Base-by-base conservation (phyloP, 2,797 vertebrate genomes). In the Pseudochromis fuscus region DNA sequence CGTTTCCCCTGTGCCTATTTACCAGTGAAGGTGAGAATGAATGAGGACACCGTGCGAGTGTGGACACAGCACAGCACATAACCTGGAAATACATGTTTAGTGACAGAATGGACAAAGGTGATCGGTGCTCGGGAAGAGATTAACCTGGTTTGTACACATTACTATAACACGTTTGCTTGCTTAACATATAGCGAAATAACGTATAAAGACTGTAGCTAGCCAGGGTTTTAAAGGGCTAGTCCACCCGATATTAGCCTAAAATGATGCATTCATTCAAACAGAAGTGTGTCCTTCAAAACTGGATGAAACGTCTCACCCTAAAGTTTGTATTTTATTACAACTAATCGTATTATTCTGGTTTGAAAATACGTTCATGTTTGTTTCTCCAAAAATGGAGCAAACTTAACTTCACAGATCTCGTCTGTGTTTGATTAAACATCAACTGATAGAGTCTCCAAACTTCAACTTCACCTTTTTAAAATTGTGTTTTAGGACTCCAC, bases 11-110 rank as follows among this genome's bases (percentile, higher is more conserved):
- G 49, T 18, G 53, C 33, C 67, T 31, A 18, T 64, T 86, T 67
- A 75, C 49, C 65, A 62, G 28, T 58, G 50, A 45, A 78, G 81
- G 79, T 86, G 84, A 72, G 61, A 72, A 37, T 10, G 65, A 82
- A 67, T 66, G 46, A 70, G 71, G 72, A 82, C 60, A 67, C 13
- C 4, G 56, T 25, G 27, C 37, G 21, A 48, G 42, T 62, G 31
- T 5, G 48, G 21, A 73, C 30, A 55, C 9, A 45, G 37, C 7
- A 28, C 40, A 31, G 49, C 6, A 24, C 11, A 48, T 25, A 16
- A 3, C 16, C 27, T 30, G 33, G 40, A 75, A 44, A 63, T 23
- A 23, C 49, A 65, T 1, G 16, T 56, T 18, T 38, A 15, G 13
- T 4, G 7, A 52, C 4, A 6, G 48, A 50, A 19, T 0, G 3